A percentile compares a stretch with the other conserved stretches of the same genome.
Evolutionary conservation across 2,113 vertebrate species (phyloP).

Genomic region (Myotis davidii): DNA sequence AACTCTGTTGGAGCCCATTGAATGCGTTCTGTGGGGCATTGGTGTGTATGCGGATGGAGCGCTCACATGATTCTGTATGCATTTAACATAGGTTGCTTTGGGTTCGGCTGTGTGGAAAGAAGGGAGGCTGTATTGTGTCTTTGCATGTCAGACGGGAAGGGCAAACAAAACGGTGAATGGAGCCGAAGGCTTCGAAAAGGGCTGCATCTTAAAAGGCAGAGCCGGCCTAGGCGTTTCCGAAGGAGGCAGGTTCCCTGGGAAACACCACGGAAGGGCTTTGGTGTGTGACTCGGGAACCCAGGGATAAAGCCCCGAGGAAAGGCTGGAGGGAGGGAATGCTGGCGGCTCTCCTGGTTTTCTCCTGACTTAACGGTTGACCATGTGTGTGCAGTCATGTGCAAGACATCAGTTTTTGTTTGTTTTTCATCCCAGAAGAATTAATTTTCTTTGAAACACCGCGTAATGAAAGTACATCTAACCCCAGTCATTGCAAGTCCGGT

Average conservation of each 20-base stretch:
- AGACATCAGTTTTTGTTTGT: slow-evolving; percentile 40
- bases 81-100: slow-evolving; percentile 59
- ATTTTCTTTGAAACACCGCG: slow-evolving; percentile 41
- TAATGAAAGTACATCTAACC: neutral
- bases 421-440: slow-evolving; percentile 37
- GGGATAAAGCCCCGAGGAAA: slow-evolving; percentile 44
- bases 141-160: slow-evolving; percentile 71
- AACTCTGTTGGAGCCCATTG: slow-evolving; percentile 44
- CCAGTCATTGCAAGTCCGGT: slow-evolving; percentile 48
- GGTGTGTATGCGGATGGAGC: slow-evolving; percentile 44
- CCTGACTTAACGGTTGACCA: slow-evolving; percentile 58
- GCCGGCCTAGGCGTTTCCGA: slow-evolving; percentile 18
- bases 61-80: slow-evolving; percentile 30
- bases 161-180: slow-evolving; percentile 67
- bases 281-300: slow-evolving; percentile 61
- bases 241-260: slow-evolving; percentile 53
- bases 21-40: slow-evolving; percentile 52
- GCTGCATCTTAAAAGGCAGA: neutral
- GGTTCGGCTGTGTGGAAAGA: slow-evolving; percentile 62
- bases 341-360: slow-evolving; percentile 69
- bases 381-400: slow-evolving; percentile 27
- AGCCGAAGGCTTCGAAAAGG: slow-evolving; percentile 53
- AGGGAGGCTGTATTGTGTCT: slow-evolving; percentile 80
- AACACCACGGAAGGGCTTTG: slow-evolving; percentile 55
- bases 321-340: slow-evolving; percentile 60